Base-by-base conservation (phyloP, 2,888 invertebrate species). In the Helleia helle region DNA sequence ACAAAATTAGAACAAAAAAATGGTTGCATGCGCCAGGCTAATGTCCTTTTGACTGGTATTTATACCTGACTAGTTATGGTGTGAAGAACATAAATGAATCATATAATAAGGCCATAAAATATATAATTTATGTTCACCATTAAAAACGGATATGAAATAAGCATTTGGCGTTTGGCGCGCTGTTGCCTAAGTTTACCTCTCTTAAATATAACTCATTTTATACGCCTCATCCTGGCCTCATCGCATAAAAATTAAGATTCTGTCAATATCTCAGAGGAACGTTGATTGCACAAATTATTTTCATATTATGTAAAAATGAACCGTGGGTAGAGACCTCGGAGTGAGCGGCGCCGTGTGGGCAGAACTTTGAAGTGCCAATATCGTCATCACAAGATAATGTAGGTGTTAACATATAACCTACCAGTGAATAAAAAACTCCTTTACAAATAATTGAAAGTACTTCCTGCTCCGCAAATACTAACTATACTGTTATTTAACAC, bases 311-410 rank as follows among this genome's bases (percentile, higher is more conserved):
- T 31, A 41, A 34, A 37, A 37, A 36, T 41, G 40, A 40, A 44
- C 50, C 58, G 74, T 75, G 70, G 74, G 79, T 55, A 55, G 74
- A 65, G 71, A 66, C 71, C 72, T 74, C 66, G 64, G 31, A 44
- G 46, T 41, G 42, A 43, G 47, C 49, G 43, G 48, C 50, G 43
- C 58, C 51, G 73, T 58, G 79, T 77, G 65, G 77, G 80, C 44
- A 36, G 65, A 62, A 61, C 51, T 58, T 59, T 55, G 56, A 56
- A 64, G 56, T 56, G 58, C 53, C 53, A 49, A 55, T 59, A 64
- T 47, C 56, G 52, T 55, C 61, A 55, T 55, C 63, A 15, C 15
- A 24, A 11, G 12, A 8, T 24, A 15, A 68, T 56, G 77, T 80
- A 62, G 80, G 79, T 51, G 68, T 46, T 57, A 48, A 52, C n/a